These are phyloP conservation scores for Sebastiscus tertius DNA, from an alignment of 2,797 vertebrate species.

Conservation along the genomic window DNA sequence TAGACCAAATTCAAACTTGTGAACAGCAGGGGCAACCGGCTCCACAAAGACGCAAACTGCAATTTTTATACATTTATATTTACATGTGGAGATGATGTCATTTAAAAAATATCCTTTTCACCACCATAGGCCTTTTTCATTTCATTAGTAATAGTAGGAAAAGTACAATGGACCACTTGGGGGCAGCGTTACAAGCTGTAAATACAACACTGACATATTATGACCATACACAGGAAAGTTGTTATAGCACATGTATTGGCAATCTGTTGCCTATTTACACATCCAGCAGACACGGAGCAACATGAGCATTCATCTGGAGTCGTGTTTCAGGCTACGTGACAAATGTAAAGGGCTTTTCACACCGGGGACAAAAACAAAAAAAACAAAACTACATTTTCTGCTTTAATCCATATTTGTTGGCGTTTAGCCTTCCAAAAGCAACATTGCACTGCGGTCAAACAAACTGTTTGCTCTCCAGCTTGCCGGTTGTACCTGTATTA, in stretches of 20 bases:
- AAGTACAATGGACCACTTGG: neutral
- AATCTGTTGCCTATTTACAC: neutral
- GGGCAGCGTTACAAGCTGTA: neutral
- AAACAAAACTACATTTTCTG: rapidly evolving
- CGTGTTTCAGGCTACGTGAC: neutral
- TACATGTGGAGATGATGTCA: neutral
- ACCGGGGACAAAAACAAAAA: neutral
- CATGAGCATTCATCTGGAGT: neutral
- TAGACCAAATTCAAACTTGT: neutral
- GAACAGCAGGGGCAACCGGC: neutral
- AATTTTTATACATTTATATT: neutral
- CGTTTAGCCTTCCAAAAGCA: neutral
- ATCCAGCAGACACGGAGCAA: neutral
- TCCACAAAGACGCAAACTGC: neutral
- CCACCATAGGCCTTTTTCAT: neutral
- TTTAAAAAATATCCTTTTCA: neutral
- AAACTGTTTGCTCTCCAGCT: neutral
- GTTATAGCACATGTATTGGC: neutral
- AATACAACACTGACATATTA: neutral
- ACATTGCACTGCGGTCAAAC: rapidly evolving
- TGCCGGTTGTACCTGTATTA: neutral
- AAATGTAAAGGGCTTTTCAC: neutral
- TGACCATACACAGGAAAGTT: neutral
- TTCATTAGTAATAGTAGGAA: neutral
- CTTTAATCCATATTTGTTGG: neutral